Evolutionary conservation across 92 coral and sea anemone genomes (phyloP).

Genomic region (Heteractis magnifica): DNA sequence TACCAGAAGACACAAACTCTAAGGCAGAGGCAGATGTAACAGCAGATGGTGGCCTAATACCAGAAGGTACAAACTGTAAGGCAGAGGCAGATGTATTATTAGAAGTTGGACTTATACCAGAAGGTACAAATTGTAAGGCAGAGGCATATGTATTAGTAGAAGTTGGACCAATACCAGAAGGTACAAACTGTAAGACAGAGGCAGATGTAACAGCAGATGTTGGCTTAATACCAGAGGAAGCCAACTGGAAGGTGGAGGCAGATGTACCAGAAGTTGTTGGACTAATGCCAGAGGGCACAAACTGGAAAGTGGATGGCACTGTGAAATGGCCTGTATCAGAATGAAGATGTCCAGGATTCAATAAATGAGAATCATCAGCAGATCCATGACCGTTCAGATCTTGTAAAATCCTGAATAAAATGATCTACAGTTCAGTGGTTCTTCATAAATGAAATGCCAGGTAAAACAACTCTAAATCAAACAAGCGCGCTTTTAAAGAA

Average conservation of each 20-base stretch:
- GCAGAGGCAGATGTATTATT: neutral
- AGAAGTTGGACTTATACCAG: neutral
- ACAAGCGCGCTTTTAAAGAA: no score
- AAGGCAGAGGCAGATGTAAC: neutral
- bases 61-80: neutral
- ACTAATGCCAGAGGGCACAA: neutral
- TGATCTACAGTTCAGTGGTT: no score
- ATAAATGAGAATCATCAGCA: neutral
- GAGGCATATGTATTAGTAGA: neutral
- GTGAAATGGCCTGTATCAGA: neutral
- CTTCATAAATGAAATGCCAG: no score
- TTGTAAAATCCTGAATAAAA: no score
- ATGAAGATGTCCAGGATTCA: neutral
- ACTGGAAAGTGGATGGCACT: neutral
- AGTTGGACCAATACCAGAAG: neutral
- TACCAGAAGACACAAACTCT: neutral
- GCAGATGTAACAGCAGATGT: neutral
- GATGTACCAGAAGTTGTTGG: neutral
- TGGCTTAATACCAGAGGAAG: neutral
- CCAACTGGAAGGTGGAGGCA: neutral
- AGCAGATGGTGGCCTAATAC: neutral
- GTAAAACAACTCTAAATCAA: no score
- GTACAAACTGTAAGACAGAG: neutral
- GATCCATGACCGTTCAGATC: neutral
- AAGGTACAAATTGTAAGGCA: neutral